A percentile compares a stretch with the other conserved stretches of the same genome.
phyloP scores from a whole-genome alignment of 64 coral and sea anemone species.

The Cladopsammia gracilis region DNA sequence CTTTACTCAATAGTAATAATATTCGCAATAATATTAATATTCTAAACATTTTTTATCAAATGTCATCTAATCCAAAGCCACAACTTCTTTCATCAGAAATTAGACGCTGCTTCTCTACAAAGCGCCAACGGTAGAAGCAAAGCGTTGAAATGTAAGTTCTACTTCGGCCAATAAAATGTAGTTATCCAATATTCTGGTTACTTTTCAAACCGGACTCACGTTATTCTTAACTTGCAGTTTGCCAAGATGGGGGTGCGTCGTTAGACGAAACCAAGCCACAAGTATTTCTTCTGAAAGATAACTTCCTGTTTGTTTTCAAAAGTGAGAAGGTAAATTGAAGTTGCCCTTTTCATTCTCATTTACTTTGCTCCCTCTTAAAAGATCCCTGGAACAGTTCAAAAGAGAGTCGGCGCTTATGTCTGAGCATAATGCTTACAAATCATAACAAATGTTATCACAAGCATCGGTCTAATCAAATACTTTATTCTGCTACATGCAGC shows the following conservation, averaged over 20 bases:
- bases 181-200: too few relatives aligned
- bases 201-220: not conserved
- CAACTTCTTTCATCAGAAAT: not conserved
- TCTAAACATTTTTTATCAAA: not conserved
- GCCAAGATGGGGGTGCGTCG: not conserved
- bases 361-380: too few relatives aligned
- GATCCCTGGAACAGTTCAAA: too few relatives aligned
- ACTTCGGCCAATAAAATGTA: not conserved
- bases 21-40: too few relatives aligned
- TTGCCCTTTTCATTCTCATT: not conserved
- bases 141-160: constrained; percentile 19
- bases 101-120: constrained; percentile 2
- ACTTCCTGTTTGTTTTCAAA: constrained; percentile 37
- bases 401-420: too few relatives aligned
- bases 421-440: too few relatives aligned
- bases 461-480: too few relatives aligned
- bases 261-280: constrained; percentile 2
- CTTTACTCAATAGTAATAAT: too few relatives aligned
- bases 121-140: constrained; percentile 19
- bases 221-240: constrained; percentile 19
- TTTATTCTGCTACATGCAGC: not conserved
- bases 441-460: too few relatives aligned
- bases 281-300: constrained; percentile 26
- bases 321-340: constrained; percentile 7
- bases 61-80: not conserved